Evolutionary conservation across 2,113 vertebrate genomes (phyloP).

Genomic region (Syngnathus typhle): DNA sequence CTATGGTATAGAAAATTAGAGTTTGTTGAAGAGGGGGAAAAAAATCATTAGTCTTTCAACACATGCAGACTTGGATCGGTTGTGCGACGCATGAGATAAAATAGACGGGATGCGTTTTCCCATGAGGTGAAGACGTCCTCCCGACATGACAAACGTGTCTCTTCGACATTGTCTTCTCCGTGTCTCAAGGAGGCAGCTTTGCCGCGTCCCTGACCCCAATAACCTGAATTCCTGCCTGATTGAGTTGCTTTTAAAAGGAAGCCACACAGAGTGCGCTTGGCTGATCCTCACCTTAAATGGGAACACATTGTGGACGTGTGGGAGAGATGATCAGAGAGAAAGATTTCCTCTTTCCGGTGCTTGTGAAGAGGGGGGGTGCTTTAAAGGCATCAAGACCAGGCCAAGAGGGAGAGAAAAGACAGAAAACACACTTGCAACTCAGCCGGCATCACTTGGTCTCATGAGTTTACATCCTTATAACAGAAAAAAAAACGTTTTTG

Average conservation of each 20-base stretch:
- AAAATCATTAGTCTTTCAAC: neutral
- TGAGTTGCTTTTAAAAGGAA: conserved; percentile 67
- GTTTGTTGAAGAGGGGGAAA: neutral
- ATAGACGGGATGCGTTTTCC: conserved; percentile 22
- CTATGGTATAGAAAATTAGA: too few species aligned
- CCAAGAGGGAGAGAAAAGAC: conserved; percentile 11
- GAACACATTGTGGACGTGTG: conserved; percentile 56
- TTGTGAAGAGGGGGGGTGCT: conserved; percentile 30
- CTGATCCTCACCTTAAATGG: conserved; percentile 71
- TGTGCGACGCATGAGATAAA: conserved; percentile 37
- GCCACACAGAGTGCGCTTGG: conserved; percentile 58
- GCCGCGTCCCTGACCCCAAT: conserved; percentile 57
- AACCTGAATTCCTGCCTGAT: conserved; percentile 67
- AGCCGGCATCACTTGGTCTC: neutral
- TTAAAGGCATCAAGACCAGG: conserved; percentile 21
- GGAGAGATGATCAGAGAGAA: conserved; percentile 51
- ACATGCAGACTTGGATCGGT: conserved; percentile 1
- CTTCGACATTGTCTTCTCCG: conserved; percentile 29
- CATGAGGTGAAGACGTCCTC: conserved; percentile 13
- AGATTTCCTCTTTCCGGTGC: conserved; percentile 58
- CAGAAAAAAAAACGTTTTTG: neutral
- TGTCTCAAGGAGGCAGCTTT: conserved; percentile 33
- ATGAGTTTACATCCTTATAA: conserved; percentile 8
- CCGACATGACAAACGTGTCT: conserved; percentile 46
- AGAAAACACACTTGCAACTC: conserved; percentile 3